These are phyloP conservation scores for Chorisops tibialis DNA, from an alignment of 2,888 invertebrate species.

Conservation along the genomic window DNA sequence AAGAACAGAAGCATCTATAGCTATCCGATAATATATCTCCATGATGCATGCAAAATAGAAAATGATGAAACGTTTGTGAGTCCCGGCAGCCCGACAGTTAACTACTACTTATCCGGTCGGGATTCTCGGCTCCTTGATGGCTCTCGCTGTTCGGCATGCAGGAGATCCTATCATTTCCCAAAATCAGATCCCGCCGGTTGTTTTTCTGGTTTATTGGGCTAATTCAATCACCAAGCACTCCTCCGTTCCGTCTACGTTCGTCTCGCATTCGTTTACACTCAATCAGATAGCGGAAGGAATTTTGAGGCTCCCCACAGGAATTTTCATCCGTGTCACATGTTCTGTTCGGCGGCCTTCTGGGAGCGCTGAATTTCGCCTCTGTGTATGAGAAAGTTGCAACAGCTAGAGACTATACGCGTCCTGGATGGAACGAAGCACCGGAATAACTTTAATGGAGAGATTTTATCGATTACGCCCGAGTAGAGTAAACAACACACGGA, in stretches of 20 bases:
- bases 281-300: conserved; percentile 47
- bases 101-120: conserved; percentile 34
- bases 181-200: conserved; percentile 39
- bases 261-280: conserved; percentile 47
- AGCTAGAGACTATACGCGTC: background rate
- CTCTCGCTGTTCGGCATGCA: too few species aligned
- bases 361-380: conserved; percentile 12
- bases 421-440: conserved; percentile 28
- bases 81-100: conserved; percentile 31
- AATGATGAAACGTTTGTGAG: conserved; percentile 32
- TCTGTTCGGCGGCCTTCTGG: background rate
- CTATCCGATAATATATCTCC: conserved; percentile 13
- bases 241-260: conserved; percentile 33
- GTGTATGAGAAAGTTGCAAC: conserved; percentile 15
- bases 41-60: conserved; percentile 25
- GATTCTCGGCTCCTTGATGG: too few species aligned
- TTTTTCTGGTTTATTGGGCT: conserved; percentile 54
- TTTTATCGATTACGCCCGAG: conserved; percentile 46
- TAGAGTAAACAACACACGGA: conserved; percentile 2
- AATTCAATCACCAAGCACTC: conserved; percentile 50
- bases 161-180: conserved; percentile 23
- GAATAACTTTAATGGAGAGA: conserved; percentile 50
- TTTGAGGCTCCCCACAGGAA: conserved; percentile 33
- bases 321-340: conserved; percentile 31
- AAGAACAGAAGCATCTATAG: background rate